A percentile compares a stretch with the other conserved stretches of the same genome.
Evolutionary conservation across 92 coral and sea anemone genomes (phyloP).

Genomic region (Blastomussa wellsi): DNA sequence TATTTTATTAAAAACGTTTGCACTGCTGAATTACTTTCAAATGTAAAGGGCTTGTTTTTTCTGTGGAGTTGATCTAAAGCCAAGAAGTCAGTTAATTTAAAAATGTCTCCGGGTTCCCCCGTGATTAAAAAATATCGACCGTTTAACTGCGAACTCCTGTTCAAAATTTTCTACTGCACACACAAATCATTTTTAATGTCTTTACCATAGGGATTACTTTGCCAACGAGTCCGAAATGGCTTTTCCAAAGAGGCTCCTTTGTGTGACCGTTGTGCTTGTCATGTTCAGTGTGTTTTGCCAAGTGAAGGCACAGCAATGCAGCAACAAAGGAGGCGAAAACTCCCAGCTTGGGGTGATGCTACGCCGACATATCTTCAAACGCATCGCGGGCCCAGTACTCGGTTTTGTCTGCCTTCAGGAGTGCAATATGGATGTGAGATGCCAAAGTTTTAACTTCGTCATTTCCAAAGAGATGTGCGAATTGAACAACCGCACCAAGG

Average conservation of each 20-base stretch:
- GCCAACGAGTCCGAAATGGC: not conserved
- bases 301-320: not conserved
- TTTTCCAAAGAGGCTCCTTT: not conserved
- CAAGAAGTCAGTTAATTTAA: too few species aligned
- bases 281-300: not conserved
- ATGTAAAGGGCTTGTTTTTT: too few species aligned
- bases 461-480: conserved; percentile 5
- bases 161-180: not conserved
- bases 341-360: conserved; percentile 20
- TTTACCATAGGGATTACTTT: not conserved
- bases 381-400: not conserved
- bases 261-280: not conserved
- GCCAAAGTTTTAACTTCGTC: conserved; percentile 38
- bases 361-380: conserved; percentile 3
- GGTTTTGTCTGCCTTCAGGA: not conserved
- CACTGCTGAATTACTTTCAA: too few species aligned
- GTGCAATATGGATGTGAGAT: not conserved
- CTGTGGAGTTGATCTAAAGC: too few species aligned
- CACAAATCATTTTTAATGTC: not conserved
- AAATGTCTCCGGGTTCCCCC: too few species aligned
- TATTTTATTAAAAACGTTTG: too few species aligned
- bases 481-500: conserved; percentile 34
- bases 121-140: too few species aligned
- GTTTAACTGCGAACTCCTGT: too few species aligned
- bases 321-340: not conserved